Percentiles rank a stretch among this genome's conserved stretches.
Evolutionary conservation across 2,797 vertebrate genomes (phyloP).

Genomic region (Ceyx erithaca): DNA sequence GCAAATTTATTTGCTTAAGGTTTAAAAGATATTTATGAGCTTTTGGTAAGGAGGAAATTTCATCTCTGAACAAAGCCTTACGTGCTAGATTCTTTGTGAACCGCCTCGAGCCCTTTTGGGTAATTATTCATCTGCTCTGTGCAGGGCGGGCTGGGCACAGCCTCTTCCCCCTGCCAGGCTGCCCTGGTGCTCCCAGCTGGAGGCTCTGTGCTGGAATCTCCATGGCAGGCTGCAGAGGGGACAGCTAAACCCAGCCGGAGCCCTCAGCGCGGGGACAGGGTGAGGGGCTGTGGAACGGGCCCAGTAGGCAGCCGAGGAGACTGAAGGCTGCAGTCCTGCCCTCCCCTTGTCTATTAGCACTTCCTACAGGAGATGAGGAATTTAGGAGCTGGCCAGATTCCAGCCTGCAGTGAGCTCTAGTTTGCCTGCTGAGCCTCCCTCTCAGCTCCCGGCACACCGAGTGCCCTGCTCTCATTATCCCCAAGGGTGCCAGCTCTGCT

Average conservation of each 20-base stretch:
- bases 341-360: background rate
- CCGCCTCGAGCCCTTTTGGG: background rate
- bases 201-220: background rate
- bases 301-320: background rate
- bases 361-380: slow-evolving; percentile 5
- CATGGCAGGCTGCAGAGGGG: background rate
- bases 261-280: background rate
- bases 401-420: accelerated
- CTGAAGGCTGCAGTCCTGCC: background rate
- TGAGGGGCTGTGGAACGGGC: background rate
- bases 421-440: background rate
- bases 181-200: background rate
- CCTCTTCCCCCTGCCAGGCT: background rate
- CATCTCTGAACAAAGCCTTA: slow-evolving; percentile 57
- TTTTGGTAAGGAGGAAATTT: slow-evolving; percentile 71
- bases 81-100: slow-evolving; percentile 34
- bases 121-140: background rate
- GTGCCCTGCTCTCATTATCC: background rate
- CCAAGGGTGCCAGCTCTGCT: background rate
- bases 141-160: background rate
- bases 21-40: slow-evolving; percentile 70
- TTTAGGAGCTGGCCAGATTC: background rate
- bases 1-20: slow-evolving; percentile 67
- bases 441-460: background rate
- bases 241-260: background rate